Evolutionary conservation across 2,113 vertebrate species (phyloP).

Genomic region (Oostethus manadensis): DNA sequence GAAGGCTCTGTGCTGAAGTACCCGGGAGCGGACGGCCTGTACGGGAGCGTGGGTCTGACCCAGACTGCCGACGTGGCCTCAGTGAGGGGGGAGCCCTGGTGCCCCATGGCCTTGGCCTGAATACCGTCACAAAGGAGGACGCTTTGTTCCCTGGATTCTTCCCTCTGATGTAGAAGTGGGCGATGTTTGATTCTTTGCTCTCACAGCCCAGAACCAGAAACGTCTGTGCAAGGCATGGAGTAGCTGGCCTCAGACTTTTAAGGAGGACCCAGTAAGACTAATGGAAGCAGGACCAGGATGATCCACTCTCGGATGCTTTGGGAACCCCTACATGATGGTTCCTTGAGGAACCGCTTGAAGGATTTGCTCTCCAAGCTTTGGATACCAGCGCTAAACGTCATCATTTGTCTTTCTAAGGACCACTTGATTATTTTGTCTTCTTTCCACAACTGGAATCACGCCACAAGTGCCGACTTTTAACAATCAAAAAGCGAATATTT

Average conservation of each 20-base stretch:
- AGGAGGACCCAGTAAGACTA: slow-evolving; percentile 35
- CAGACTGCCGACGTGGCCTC: slow-evolving; percentile 84
- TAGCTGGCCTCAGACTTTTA: too few relatives aligned
- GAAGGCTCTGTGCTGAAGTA: slow-evolving; percentile 85
- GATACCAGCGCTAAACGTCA: slow-evolving; percentile 50
- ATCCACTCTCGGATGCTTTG: neutral
- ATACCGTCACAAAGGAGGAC: slow-evolving; percentile 36
- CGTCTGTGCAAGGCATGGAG: too few relatives aligned
- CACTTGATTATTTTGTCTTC: slow-evolving; percentile 39
- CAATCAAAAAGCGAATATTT: slow-evolving; percentile 76
- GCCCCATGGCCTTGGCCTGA: slow-evolving; percentile 91
- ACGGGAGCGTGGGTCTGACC: slow-evolving; percentile 83
- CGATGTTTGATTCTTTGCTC: slow-evolving; percentile 38
- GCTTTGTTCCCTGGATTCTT: slow-evolving; percentile 2
- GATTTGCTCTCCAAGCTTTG: slow-evolving; percentile 63
- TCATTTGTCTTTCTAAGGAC: slow-evolving; percentile 46
- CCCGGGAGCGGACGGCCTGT: slow-evolving; percentile 86
- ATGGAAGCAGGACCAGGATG: slow-evolving; percentile 5
- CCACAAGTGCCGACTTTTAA: slow-evolving; percentile 62
- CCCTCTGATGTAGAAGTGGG: slow-evolving; percentile 45
- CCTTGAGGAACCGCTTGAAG: slow-evolving; percentile 25
- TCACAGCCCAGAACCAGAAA: slow-evolving; percentile 52
- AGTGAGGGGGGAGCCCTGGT: slow-evolving; percentile 90
- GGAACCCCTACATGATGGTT: neutral
- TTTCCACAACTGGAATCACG: slow-evolving; percentile 74